Evolutionary conservation across 2,113 vertebrate species (phyloP).

Genomic region (Salvelinus namaycush): DNA sequence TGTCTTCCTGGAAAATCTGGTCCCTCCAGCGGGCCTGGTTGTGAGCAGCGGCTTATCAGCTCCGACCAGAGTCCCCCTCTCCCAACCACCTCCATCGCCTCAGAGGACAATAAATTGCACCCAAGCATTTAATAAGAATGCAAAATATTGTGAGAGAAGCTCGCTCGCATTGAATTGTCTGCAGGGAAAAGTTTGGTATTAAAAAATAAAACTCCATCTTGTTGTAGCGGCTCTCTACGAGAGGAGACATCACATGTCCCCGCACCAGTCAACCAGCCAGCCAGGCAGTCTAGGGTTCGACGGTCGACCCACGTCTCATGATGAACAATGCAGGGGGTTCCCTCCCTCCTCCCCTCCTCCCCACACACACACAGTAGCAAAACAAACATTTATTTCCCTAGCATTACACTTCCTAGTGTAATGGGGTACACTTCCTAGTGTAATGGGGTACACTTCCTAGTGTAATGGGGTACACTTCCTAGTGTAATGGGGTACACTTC

Average conservation of each 20-base stretch:
- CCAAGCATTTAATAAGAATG: constrained; percentile 93
- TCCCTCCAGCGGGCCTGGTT: constrained; percentile 81
- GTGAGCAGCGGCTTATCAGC: constrained; percentile 88
- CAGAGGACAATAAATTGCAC: constrained; percentile 97
- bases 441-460: too few species aligned
- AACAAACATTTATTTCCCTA: constrained; percentile 67
- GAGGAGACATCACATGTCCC: constrained; percentile 33
- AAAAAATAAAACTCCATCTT: constrained; percentile 60
- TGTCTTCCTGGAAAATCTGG: constrained; percentile 90
- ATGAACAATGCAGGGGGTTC: constrained; percentile 54
- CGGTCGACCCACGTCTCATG: constrained; percentile 33
- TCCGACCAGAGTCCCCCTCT: constrained; percentile 84
- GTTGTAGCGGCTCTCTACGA: constrained; percentile 35
- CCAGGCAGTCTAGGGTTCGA: constrained; percentile 2
- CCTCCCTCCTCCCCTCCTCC: neutral
- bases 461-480: too few species aligned
- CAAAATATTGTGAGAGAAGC: constrained; percentile 84
- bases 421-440: too few species aligned
- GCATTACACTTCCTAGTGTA: constrained; percentile 25
- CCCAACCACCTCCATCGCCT: constrained; percentile 83
- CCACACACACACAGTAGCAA: constrained; percentile 31
- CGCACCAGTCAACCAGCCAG: constrained; percentile 6
- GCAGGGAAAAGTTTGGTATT: constrained; percentile 60
- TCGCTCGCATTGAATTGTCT: constrained; percentile 59
- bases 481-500: too few species aligned